Evolutionary conservation across 1,140 invertebrate genomes (phyloP), one percentile per base, ranked within the genome.

Genomic region (Conus ventricosus): DNA sequence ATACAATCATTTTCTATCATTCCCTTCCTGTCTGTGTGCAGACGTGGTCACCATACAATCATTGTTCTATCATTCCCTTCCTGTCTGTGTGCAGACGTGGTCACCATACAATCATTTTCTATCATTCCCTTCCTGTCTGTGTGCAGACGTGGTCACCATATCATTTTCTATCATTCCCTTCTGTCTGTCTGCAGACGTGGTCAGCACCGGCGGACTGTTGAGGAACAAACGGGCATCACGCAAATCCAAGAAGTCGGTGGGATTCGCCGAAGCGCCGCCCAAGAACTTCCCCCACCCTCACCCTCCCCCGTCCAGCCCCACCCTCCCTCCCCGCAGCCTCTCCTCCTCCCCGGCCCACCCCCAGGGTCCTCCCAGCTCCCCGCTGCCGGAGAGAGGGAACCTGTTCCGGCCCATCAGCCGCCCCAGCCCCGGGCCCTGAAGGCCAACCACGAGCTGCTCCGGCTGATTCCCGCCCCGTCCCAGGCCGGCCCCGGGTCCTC

Each of bases 161-260:
- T n/a, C 71, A 76, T n/a, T 76, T n/a, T n/a, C 8, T 76, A 51
- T 51, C 25, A 27, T 78, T 78, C 23, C 25, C 39, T 78, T 8
- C 25, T 7, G 5, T 11, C 2, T 81, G 51, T n/a, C 0, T 84
- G 23, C 82, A 84, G 82, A 84, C 7, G 57, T 39, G 55, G 57
- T 60, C 82, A 84, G 82, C 27, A 15, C 82, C 7, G 82, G 82
- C 17, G 82, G 82, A 23, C 51, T 84, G 55, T n/a, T 84, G 23
- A 39, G 82, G 55, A 84, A 84, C 82, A 84, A 84, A 20, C 54
- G 82, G 23, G 63, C 82, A 7, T 84, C 82, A 60, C 54, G 82
- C 39, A 84, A 84, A 25, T 39, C 82, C 82, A 84, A 84, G 53
- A 84, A 84, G 57, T 27, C 82, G 27, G 82, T 84, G 82, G 82